Percentiles rank a stretch among this genome's conserved stretches.
Conservation (phyloP, 2,113 vertebrate genomes). For the Leiothrix lutea region DNA sequence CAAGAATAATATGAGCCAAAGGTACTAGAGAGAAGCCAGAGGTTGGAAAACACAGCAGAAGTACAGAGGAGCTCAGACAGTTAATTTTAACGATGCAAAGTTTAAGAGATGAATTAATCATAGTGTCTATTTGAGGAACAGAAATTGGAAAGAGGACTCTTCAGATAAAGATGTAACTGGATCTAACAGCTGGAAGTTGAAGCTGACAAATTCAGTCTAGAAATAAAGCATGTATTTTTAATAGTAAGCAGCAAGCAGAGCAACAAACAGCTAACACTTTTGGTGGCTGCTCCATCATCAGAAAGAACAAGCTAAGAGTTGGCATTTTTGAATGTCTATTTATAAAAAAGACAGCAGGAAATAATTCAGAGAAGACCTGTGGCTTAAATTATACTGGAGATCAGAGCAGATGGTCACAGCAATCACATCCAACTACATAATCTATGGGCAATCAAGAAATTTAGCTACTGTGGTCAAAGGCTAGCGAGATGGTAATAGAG, state of each 20-base stretch:
- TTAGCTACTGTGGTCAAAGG: neutral
- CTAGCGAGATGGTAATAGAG: fast-evolving
- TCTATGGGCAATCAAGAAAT: slow-evolving; percentile 25
- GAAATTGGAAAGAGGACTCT: slow-evolving; percentile 30
- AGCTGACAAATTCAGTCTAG: slow-evolving; percentile 32
- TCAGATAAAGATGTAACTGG: slow-evolving; percentile 31
- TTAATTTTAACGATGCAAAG: neutral
- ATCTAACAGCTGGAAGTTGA: slow-evolving; percentile 55
- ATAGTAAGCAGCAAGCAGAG: slow-evolving; percentile 31
- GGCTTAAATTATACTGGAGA: neutral
- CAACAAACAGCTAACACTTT: neutral
- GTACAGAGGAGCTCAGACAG: neutral
- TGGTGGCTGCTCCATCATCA: neutral
- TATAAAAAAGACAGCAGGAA: slow-evolving; percentile 37
- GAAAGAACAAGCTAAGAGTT: neutral
- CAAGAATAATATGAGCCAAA: neutral
- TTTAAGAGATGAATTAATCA: slow-evolving; percentile 39
- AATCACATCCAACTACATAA: neutral
- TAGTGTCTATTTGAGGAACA: slow-evolving; percentile 37
- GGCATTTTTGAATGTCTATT: slow-evolving; percentile 45
- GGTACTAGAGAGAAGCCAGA: neutral
- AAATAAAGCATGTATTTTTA: slow-evolving; percentile 55
- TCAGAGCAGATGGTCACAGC: slow-evolving; percentile 38
- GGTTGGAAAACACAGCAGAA: neutral
- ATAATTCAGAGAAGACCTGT: slow-evolving; percentile 45